Conservation (phyloP, 2,888 invertebrate species). For the Hemithea aestivaria region DNA sequence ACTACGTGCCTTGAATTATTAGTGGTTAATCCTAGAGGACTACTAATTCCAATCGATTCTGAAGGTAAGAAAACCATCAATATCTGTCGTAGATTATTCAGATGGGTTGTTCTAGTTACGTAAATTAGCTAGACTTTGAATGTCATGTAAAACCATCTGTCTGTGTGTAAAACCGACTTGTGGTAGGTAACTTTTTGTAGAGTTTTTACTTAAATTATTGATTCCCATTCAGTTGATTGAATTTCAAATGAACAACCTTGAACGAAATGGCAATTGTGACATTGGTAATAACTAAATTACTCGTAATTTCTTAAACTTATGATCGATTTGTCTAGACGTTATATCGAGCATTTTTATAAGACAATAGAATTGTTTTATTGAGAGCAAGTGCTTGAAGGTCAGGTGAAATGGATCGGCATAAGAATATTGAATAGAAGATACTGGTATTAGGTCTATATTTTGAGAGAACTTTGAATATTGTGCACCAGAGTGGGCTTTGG, state of each 20-base stretch:
- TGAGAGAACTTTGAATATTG: background rate
- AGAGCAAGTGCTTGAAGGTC: no score
- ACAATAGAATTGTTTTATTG: background rate
- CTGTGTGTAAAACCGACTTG: no score
- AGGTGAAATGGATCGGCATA: no score
- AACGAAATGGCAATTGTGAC: background rate
- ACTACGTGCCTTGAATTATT: conserved; percentile 63
- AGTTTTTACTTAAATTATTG: no score
- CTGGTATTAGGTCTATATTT: no score
- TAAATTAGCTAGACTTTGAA: no score
- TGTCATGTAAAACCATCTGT: no score
- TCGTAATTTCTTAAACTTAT: conserved; percentile 7
- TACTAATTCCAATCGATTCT: conserved; percentile 16
- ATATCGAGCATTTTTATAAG: conserved; percentile 1
- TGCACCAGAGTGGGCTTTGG: background rate
- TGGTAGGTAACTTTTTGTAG: no score
- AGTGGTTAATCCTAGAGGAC: conserved; percentile 37
- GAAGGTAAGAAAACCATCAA: conserved; percentile 1
- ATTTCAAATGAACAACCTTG: conserved; percentile 1
- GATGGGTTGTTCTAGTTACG: no score
- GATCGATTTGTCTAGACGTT: conserved; percentile 43
- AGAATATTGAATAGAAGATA: no score
- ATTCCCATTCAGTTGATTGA: background rate
- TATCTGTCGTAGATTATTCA: no score
- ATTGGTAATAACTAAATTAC: conserved; percentile 4